Base-by-base conservation (phyloP, 2,797 vertebrate species). In the Sebastes nivosus region DNA sequence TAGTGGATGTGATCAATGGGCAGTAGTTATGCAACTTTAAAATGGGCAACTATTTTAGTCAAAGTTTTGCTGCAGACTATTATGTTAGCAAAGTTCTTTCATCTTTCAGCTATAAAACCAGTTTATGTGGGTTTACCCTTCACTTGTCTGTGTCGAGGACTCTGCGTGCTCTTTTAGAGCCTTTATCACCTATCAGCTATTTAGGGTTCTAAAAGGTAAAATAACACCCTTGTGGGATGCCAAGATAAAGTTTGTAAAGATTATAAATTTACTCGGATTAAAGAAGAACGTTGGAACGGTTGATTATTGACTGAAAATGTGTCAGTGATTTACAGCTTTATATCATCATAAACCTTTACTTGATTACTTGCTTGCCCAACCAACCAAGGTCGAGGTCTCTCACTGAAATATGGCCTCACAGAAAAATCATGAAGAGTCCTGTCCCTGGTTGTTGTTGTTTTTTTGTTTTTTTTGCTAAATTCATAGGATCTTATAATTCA, bases 271-370 rank as follows among this genome's bases (percentile, higher is more conserved):
- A 11, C 57, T 77, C 22, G 6, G 55, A 69, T 59, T 16, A 55
- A 30, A 67, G 10, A 13, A 36, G 25, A 38, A 16, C 8, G 52
- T 72, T 46, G 7, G 1, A 52, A 54, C 25, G 38, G 78, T 86
- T 86, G 67, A 82, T 82, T 46, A 83, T 84, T 87, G 73, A 84
- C 84, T 29, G 14, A 22, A 16, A 54, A 34, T 25, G 1, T 36
- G 79, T 87, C 27, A 87, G 74, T 85, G 73, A 81, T 87, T 81
- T 67, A 61, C 54, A 58, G 60, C 9, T 38, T 74, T 8, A 65
- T 68, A 80, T 68, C 3, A 27, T 79, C 9, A n/a, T 79, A 24
- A 78, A 75, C 42, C 52, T 61, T 70, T 55, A 52, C 4, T 25
- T 72, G 6, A 60, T 55, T n/a, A 59, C 27, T 20, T 29, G 25